phyloP scores from a whole-genome alignment of 2,888 invertebrate genomes.

The Plusia festucae region DNA sequence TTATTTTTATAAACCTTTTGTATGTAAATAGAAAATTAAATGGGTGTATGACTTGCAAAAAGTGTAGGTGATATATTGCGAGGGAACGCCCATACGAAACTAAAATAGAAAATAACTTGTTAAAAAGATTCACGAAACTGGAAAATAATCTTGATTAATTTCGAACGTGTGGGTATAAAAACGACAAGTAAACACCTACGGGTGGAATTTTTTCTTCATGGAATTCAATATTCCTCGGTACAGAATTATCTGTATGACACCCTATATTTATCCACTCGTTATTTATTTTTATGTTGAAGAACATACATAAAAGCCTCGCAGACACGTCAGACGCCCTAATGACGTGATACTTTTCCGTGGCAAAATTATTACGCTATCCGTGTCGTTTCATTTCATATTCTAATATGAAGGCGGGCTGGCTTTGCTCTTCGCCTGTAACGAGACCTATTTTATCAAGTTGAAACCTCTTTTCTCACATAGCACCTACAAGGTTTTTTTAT shows the following conservation, averaged over 20 bases:
- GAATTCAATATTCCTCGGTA: background rate
- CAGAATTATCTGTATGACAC: background rate
- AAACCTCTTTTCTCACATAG: constrained; percentile 17
- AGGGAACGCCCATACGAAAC: too few relatives aligned
- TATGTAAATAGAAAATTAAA: background rate
- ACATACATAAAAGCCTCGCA: background rate
- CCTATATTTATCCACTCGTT: background rate
- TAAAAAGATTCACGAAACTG: background rate
- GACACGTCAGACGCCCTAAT: constrained; percentile 13
- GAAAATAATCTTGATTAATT: background rate
- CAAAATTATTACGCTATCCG: constrained; percentile 28
- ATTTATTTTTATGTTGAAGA: constrained; percentile 10
- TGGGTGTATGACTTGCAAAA: background rate
- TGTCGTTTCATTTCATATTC: constrained; percentile 41
- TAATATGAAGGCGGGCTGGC: constrained; percentile 26
- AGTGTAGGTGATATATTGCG: too few relatives aligned
- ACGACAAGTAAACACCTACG: background rate
- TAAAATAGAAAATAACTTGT: background rate
- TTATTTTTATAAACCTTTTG: background rate
- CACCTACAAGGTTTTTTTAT: constrained; percentile 35
- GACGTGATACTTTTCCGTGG: constrained; percentile 9
- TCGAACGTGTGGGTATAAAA: background rate
- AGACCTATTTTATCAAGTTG: constrained; percentile 46
- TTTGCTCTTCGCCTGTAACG: constrained; percentile 32
- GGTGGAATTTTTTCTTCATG: background rate